These are phyloP conservation scores for Horisme vitalbata DNA, from an alignment of 2,888 invertebrate species.

Conservation along the genomic window DNA sequence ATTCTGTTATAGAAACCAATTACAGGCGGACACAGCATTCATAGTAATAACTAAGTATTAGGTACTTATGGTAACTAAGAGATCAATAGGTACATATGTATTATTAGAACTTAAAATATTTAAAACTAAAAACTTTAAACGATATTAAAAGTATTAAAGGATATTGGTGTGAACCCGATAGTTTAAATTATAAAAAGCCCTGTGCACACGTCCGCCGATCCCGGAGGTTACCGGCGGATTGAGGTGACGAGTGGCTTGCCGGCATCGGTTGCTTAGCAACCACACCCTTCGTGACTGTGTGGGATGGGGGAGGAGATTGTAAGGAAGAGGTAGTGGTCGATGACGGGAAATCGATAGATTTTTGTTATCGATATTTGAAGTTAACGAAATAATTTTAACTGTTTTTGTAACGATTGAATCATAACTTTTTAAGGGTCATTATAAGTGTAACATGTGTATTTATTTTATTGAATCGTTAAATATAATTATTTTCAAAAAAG, in stretches of 20 bases:
- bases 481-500: background rate
- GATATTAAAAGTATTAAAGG: no score
- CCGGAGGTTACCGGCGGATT: conserved; percentile 16
- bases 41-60: no score
- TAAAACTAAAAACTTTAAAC: no score
- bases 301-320: conserved; percentile 27
- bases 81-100: no score
- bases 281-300: conserved; percentile 29
- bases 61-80: no score
- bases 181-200: background rate
- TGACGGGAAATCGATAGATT: conserved; percentile 35
- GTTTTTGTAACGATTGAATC: background rate
- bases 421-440: no score
- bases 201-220: background rate
- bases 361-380: conserved; percentile 39
- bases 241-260: conserved; percentile 40
- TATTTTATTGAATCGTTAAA: background rate
- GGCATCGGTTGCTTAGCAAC: conserved; percentile 58
- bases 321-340: conserved; percentile 42
- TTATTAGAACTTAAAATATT: no score
- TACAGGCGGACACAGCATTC: no score
- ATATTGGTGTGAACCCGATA: no score
- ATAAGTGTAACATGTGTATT: no score
- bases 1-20: no score
- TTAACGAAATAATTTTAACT: background rate